Conservation (phyloP, 2,113 vertebrate species). For the Oncorhynchus mykiss region DNA sequence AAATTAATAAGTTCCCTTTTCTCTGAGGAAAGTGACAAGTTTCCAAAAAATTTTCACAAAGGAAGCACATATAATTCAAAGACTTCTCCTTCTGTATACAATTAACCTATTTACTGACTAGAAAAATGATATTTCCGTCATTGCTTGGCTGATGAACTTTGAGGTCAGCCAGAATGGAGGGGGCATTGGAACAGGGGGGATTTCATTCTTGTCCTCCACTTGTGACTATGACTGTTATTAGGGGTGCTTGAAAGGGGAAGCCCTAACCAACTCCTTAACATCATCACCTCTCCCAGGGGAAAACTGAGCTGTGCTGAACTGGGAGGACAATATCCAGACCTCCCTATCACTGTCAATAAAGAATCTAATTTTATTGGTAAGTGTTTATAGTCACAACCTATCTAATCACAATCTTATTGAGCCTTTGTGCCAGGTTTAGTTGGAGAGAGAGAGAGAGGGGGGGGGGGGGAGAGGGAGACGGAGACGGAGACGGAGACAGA, state of each 20-base stretch:
- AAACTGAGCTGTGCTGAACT: constrained; percentile 38
- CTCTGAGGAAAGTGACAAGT: background rate
- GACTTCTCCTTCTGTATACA: constrained; percentile 16
- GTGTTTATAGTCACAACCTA: no score
- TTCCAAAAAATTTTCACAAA: background rate
- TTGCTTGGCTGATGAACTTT: constrained; percentile 47
- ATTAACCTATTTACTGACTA: constrained; percentile 36
- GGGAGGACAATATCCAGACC: constrained; percentile 63
- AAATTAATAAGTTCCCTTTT: background rate
- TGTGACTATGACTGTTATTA: constrained; percentile 62
- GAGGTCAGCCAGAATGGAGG: constrained; percentile 43
- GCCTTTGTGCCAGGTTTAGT: constrained; percentile 41
- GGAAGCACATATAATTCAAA: background rate
- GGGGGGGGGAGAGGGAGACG: constrained; percentile 30
- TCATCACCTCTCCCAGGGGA: constrained; percentile 30
- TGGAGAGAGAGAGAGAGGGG: constrained; percentile 36
- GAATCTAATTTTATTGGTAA: background rate
- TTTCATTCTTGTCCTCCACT: constrained; percentile 51
- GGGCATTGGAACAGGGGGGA: constrained; percentile 30
- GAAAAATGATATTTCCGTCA: constrained; percentile 30
- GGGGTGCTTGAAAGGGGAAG: constrained; percentile 57
- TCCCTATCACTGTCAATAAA: constrained; percentile 11
- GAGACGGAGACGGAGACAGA: constrained; percentile 33
- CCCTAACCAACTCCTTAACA: constrained; percentile 46
- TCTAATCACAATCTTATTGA: no score